phyloP scores from a whole-genome alignment of 1,140 invertebrate genomes.

The Drosophila pseudoananassae region DNA sequence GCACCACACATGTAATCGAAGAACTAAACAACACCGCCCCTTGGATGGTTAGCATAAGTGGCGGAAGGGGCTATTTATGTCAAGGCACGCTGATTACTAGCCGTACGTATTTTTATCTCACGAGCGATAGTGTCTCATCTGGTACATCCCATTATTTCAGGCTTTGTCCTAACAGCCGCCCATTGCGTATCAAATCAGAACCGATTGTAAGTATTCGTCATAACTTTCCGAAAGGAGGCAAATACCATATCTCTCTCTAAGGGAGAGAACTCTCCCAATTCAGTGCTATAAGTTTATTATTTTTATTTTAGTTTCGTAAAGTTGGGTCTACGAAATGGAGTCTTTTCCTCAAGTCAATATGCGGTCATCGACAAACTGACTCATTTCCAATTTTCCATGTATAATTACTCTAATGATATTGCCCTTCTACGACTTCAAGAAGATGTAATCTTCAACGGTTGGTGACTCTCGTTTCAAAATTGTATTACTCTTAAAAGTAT shows the following conservation, averaged over 20 bases:
- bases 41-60: slow-evolving; percentile 14
- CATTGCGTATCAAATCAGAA: not conserved
- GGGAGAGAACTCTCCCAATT: too few species aligned
- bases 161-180: slow-evolving; percentile 23
- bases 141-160: not conserved
- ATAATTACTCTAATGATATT: not conserved
- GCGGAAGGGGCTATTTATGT: not conserved
- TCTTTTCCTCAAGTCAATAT: too few species aligned
- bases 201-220: not conserved
- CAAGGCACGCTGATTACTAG: slow-evolving; percentile 17
- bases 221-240: too few species aligned
- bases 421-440: not conserved
- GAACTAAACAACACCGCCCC: too few species aligned
- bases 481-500: not conserved
- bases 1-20: too few species aligned
- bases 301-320: not conserved
- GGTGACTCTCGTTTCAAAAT: not conserved
- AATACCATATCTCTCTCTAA: not conserved
- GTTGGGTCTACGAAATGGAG: not conserved
- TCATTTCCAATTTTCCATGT: not conserved
- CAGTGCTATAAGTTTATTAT: too few species aligned
- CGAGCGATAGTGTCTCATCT: not conserved
- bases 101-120: not conserved
- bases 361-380: not conserved
- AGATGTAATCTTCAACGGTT: not conserved